These are phyloP conservation scores for Tuta absoluta DNA, from an alignment of 2,888 invertebrate species.

Conservation along the genomic window DNA sequence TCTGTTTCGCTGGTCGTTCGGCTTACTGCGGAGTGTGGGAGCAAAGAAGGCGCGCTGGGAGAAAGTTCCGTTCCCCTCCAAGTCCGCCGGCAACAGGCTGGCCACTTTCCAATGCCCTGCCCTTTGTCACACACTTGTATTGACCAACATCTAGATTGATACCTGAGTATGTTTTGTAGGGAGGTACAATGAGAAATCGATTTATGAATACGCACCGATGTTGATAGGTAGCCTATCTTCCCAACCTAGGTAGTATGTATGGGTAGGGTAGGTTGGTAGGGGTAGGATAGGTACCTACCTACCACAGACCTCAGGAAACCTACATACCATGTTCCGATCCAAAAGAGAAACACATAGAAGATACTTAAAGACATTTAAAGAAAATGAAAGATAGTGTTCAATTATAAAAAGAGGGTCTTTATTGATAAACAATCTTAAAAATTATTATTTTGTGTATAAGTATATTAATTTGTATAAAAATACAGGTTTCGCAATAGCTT, in stretches of 20 bases:
- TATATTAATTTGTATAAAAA: slow-evolving; percentile 5
- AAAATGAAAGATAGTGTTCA: neutral
- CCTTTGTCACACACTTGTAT: slow-evolving; percentile 13
- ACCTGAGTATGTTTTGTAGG: too few relatives aligned
- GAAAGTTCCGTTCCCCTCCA: slow-evolving; percentile 1
- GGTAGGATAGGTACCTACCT: too few relatives aligned
- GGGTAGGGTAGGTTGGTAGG: too few relatives aligned
- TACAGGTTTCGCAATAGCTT: slow-evolving; percentile 1
- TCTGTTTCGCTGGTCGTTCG: too few relatives aligned
- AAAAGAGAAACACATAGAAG: too few relatives aligned
- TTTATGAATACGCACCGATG: too few relatives aligned
- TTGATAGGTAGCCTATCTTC: too few relatives aligned
- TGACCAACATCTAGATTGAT: neutral
- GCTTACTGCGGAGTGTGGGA: too few relatives aligned
- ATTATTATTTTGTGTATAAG: neutral
- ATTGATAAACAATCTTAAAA: slow-evolving; percentile 11
- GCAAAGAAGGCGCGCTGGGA: neutral
- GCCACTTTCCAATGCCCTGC: slow-evolving; percentile 21
- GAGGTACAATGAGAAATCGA: too few relatives aligned
- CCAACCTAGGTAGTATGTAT: too few relatives aligned
- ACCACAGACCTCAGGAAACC: too few relatives aligned
- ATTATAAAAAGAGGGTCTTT: slow-evolving; percentile 3
- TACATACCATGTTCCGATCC: too few relatives aligned
- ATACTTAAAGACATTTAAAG: neutral
- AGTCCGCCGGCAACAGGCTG: neutral